Evolutionary conservation across 2,113 vertebrate species (phyloP).

Genomic region (Nycticryphes semicollaris): DNA sequence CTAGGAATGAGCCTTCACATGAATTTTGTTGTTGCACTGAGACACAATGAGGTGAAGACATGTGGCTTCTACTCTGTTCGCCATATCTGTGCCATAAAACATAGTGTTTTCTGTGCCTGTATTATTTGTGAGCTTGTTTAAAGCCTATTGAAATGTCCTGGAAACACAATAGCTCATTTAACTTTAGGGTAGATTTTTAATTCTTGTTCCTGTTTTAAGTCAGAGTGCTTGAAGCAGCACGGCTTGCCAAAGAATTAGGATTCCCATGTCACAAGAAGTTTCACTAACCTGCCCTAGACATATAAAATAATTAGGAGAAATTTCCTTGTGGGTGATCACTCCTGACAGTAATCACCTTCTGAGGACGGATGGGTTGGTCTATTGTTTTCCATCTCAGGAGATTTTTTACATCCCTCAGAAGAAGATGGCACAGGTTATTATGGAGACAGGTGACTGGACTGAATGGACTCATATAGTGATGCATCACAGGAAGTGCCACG

Average conservation of each 20-base stretch:
- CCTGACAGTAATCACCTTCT: background rate
- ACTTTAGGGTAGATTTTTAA: background rate
- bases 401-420: background rate
- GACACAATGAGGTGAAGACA: background rate
- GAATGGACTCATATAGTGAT: background rate
- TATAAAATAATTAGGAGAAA: background rate
- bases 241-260: background rate
- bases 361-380: background rate
- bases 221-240: background rate
- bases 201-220: background rate
- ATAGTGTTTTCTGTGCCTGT: background rate
- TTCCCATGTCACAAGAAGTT: background rate
- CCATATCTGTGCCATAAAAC: background rate
- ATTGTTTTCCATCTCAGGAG: background rate
- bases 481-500: fast-evolving
- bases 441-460: background rate
- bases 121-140: background rate
- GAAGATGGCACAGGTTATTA: background rate
- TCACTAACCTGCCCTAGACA: background rate
- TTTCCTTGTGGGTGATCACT: background rate
- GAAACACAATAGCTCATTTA: background rate
- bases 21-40: background rate
- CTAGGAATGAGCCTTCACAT: background rate
- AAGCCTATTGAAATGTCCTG: background rate
- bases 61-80: background rate